Conservation (phyloP, 2,113 vertebrate genomes). For the Felis chaus region DNA sequence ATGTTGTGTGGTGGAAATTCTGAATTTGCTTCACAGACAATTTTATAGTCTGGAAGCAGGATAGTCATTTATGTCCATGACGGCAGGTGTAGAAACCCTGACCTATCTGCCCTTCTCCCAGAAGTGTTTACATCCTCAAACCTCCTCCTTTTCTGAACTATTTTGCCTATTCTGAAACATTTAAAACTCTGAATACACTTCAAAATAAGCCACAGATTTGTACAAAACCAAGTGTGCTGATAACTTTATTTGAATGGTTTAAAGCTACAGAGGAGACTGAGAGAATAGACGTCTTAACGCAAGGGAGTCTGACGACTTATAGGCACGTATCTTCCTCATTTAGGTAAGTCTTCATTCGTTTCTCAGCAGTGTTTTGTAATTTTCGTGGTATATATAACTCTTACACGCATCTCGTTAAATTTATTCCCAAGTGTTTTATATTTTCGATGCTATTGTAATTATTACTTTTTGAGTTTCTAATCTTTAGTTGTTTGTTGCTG, state of each 20-base stretch:
- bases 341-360: neutral
- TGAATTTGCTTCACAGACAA: neutral
- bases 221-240: neutral
- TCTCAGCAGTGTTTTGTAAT: fast-evolving
- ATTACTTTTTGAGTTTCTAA: neutral
- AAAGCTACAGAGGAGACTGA: neutral
- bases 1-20: neutral
- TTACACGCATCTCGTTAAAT: neutral
- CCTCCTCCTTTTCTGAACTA: neutral
- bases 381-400: neutral
- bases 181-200: neutral
- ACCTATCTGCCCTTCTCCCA: too few relatives aligned
- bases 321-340: neutral
- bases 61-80: neutral
- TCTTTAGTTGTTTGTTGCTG: neutral
- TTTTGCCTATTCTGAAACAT: neutral
- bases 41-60: neutral
- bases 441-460: neutral
- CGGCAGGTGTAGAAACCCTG: neutral
- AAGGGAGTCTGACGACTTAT: neutral
- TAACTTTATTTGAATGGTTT: neutral
- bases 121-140: neutral
- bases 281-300: too few relatives aligned
- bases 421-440: neutral
- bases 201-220: neutral